Percentiles rank a stretch among this genome's conserved stretches.
These are phyloP conservation scores for Venturia canescens DNA, from an alignment of 1,140 invertebrate species.

Conservation along the genomic window DNA sequence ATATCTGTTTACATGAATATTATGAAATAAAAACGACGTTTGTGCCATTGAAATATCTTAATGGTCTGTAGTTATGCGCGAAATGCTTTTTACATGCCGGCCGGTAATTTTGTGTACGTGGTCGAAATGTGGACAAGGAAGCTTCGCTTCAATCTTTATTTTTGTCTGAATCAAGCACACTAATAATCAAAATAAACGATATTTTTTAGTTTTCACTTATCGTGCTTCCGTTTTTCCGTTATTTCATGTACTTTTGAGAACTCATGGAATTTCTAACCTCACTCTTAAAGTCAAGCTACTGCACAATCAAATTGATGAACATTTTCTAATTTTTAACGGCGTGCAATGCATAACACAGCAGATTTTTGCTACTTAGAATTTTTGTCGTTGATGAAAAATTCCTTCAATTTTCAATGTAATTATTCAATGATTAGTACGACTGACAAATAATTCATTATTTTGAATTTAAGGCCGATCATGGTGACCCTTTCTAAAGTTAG, in stretches of 20 bases:
- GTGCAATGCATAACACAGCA: too few relatives aligned
- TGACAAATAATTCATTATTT: constrained; percentile 10
- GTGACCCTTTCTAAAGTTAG: constrained; percentile 69
- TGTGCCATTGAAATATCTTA: not conserved
- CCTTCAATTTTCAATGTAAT: too few relatives aligned
- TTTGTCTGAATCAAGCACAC: not conserved
- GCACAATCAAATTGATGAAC: not conserved
- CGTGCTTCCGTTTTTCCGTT: not conserved
- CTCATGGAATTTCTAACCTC: not conserved
- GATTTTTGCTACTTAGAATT: too few relatives aligned
- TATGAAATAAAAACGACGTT: not conserved
- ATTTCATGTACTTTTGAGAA: not conserved
- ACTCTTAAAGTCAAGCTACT: not conserved
- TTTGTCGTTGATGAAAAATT: too few relatives aligned
- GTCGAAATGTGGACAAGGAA: constrained; percentile 40
- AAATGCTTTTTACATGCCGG: constrained; percentile 46
- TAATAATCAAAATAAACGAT: constrained; percentile 41
- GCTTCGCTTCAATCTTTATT: not conserved
- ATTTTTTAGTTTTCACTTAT: constrained; percentile 25
- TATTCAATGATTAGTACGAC: too few relatives aligned
- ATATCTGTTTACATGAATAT: constrained; percentile 20
- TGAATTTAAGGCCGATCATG: constrained; percentile 59
- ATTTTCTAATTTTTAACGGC: too few relatives aligned
- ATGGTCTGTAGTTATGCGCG: not conserved
- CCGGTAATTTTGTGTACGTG: constrained; percentile 62